Conservation (phyloP, 1,140 invertebrate genomes). For the Bombus pyrosoma region DNA sequence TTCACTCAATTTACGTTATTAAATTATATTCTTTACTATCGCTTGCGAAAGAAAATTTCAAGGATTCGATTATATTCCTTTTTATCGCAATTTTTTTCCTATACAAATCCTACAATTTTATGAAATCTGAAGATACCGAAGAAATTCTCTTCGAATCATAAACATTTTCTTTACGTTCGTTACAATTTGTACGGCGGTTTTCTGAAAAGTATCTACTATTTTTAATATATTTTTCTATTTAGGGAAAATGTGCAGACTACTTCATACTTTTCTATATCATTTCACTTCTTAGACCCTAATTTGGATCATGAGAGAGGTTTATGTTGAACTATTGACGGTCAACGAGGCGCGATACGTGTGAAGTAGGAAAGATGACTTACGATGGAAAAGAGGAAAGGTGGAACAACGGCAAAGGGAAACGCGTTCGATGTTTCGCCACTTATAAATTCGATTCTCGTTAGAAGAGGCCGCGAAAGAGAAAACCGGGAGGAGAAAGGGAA, state of each 20-base stretch:
- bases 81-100: background rate
- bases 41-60: background rate
- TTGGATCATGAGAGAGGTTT: background rate
- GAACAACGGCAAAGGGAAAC: background rate
- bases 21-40: background rate
- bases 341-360: background rate
- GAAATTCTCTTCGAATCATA: background rate
- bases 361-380: background rate
- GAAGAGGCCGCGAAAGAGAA: slow-evolving; percentile 15
- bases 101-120: background rate
- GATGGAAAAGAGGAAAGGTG: slow-evolving; percentile 12
- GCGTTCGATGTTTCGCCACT: slow-evolving; percentile 13
- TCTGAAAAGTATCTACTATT: too few relatives aligned
- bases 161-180: too few relatives aligned
- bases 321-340: background rate
- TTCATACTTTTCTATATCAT: too few relatives aligned
- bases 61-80: background rate
- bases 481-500: slow-evolving; percentile 36
- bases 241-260: too few relatives aligned
- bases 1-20: background rate
- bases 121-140: background rate
- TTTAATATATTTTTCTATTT: too few relatives aligned
- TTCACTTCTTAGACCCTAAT: background rate
- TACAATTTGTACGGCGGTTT: too few relatives aligned
- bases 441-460: slow-evolving; percentile 50